These are phyloP conservation scores for Hedychridium roseum DNA, from an alignment of 2,888 invertebrate species.

Conservation along the genomic window DNA sequence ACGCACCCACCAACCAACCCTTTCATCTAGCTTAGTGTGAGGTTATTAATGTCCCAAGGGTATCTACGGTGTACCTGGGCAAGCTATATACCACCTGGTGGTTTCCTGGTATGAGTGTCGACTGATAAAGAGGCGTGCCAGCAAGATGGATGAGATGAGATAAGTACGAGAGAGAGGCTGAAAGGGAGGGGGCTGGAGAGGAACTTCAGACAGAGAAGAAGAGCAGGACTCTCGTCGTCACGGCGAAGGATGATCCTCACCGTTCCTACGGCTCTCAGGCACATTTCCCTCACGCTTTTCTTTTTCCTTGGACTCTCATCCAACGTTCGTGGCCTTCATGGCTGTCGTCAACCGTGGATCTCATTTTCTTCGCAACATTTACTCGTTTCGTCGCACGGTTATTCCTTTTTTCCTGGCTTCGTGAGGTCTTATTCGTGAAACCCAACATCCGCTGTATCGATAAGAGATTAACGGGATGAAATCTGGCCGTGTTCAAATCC, in stretches of 20 bases:
- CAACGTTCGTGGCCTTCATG: no score
- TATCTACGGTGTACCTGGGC: slow-evolving; percentile 16
- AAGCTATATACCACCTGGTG: slow-evolving; percentile 11
- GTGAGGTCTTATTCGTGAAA: no score
- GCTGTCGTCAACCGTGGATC: no score
- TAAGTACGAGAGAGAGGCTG: slow-evolving; percentile 34
- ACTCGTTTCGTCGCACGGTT: no score
- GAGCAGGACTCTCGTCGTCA: no score
- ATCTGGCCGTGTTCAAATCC: slow-evolving; percentile 20
- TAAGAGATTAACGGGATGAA: slow-evolving; percentile 20
- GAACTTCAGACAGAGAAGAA: no score
- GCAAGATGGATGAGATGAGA: slow-evolving; percentile 47
- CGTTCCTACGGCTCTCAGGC: no score
- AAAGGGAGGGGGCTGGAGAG: slow-evolving; percentile 3
- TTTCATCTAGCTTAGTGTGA: slow-evolving; percentile 22
- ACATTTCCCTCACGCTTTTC: no score
- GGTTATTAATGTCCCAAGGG: slow-evolving; percentile 32
- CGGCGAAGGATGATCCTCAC: slow-evolving; percentile 12
- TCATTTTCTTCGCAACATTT: no score
- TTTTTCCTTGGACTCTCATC: no score
- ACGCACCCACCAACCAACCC: slow-evolving; percentile 11
- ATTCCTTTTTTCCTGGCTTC: no score
- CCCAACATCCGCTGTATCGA: slow-evolving; percentile 9
- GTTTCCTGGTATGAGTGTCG: slow-evolving; percentile 16
- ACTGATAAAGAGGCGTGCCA: slow-evolving; percentile 39